Evolutionary conservation across 2,888 invertebrate species (phyloP).

Genomic region (Alviniconcha strummeri): DNA sequence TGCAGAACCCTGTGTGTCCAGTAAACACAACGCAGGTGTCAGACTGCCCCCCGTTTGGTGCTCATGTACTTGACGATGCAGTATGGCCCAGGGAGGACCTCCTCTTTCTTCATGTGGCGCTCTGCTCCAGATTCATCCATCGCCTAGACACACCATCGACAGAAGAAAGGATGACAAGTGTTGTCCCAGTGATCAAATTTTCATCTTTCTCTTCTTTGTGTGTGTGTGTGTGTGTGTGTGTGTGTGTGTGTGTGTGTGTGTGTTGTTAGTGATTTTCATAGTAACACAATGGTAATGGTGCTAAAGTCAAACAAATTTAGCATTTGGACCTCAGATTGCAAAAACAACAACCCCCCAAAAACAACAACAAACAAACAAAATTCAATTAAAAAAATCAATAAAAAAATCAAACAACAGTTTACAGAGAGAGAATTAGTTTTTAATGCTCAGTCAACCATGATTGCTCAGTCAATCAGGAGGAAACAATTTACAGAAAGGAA

Average conservation of each 20-base stretch:
- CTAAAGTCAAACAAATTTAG: constrained; percentile 29
- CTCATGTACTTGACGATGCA: constrained; percentile 52
- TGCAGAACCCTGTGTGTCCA: background rate
- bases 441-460: background rate
- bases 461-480: background rate
- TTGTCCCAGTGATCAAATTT: no score
- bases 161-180: no score
- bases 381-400: background rate
- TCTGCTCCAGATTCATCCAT: constrained; percentile 43
- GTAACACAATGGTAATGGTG: background rate
- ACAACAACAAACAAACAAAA: background rate
- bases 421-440: background rate
- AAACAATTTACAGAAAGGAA: background rate
- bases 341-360: no score
- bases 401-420: background rate
- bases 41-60: constrained; percentile 42
- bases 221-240: background rate
- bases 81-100: constrained; percentile 42
- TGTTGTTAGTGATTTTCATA: background rate
- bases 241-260: background rate
- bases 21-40: background rate
- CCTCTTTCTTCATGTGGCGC: constrained; percentile 54
- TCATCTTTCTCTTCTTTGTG: no score
- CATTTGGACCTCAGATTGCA: no score
- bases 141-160: constrained; percentile 31